phyloP scores from a whole-genome alignment of 2,797 vertebrate genomes.

The Leptoclinus maculatus region DNA sequence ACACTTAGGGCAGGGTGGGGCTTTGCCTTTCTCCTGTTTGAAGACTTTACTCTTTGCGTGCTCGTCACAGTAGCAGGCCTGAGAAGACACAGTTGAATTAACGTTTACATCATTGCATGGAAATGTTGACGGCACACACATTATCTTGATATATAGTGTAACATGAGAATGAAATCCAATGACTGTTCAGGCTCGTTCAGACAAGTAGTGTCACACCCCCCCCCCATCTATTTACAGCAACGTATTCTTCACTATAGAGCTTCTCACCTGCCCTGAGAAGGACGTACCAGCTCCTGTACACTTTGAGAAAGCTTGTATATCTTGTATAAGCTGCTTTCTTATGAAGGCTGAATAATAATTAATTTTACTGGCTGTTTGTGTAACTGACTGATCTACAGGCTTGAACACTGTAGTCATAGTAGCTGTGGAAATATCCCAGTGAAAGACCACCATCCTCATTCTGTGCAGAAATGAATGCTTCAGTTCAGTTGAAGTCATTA shows the following conservation, averaged over 20 bases:
- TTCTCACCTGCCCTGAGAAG: not conserved
- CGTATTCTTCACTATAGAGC: not conserved
- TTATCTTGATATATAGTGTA: not conserved
- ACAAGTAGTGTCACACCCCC: not conserved
- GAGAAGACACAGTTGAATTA: not conserved
- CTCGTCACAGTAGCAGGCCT: slow-evolving; percentile 97
- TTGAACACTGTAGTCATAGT: not conserved
- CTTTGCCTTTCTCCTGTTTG: slow-evolving; percentile 96
- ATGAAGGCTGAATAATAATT: not conserved
- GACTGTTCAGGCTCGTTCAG: not conserved
- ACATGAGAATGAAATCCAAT: not conserved
- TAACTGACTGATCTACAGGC: not conserved
- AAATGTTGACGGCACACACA: not conserved
- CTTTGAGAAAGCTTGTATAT: not conserved
- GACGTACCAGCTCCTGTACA: not conserved
- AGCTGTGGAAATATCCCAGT: not conserved
- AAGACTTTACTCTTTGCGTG: slow-evolving; percentile 97
- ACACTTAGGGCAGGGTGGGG: slow-evolving; percentile 96
- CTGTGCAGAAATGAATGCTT: not conserved
- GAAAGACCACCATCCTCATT: not conserved
- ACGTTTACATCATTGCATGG: not conserved
- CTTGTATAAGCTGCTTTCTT: not conserved
- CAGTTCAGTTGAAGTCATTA: not conserved
- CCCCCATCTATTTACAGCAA: not conserved
- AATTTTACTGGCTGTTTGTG: not conserved